Evolutionary conservation across 2,888 invertebrate genomes (phyloP).

Genomic region (Hymenopus coronatus): DNA sequence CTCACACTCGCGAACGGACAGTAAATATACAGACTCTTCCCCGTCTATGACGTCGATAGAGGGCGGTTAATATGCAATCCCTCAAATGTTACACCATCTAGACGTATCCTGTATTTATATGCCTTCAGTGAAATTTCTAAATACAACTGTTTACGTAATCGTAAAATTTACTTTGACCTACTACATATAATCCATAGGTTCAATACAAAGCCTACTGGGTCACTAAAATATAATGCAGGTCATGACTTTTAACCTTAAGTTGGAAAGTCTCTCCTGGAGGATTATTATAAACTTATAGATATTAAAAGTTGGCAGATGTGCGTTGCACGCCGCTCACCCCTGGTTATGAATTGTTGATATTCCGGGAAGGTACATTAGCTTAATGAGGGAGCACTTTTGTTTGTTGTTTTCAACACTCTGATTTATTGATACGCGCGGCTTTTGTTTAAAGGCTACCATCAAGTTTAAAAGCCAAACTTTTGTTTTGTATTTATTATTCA

Average conservation of each 20-base stretch:
- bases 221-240: neutral
- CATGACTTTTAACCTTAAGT: neutral
- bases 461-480: neutral
- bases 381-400: neutral
- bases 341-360: neutral
- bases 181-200: too few relatives aligned
- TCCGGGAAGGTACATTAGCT: neutral
- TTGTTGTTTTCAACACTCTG: neutral
- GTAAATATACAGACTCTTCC: too few relatives aligned
- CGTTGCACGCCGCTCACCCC: neutral
- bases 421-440: neutral
- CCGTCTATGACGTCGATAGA: too few relatives aligned
- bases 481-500: neutral
- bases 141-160: too few relatives aligned
- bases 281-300: neutral
- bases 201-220: too few relatives aligned
- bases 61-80: too few relatives aligned
- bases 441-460: neutral
- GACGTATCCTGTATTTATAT: too few relatives aligned
- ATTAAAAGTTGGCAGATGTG: neutral
- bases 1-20: too few relatives aligned
- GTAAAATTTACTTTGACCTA: too few relatives aligned
- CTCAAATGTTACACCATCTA: too few relatives aligned
- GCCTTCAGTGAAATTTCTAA: too few relatives aligned
- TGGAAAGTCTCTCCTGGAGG: neutral